These are phyloP conservation scores for Ancistrus triradiatus DNA, from an alignment of 2,113 vertebrate genomes.

Conservation along the genomic window DNA sequence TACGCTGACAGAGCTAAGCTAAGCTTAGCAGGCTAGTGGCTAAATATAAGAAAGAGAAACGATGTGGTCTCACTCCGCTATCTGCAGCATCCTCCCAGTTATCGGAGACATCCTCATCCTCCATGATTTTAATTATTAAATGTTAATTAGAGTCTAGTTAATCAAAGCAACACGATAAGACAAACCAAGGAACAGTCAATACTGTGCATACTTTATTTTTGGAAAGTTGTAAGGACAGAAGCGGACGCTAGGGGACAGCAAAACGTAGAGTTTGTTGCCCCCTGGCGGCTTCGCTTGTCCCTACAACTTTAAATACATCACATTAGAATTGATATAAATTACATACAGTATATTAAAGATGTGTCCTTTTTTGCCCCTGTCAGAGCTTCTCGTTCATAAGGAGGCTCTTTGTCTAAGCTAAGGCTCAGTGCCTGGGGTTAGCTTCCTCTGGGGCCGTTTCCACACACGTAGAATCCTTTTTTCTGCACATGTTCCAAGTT, in stretches of 20 bases:
- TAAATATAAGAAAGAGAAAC: not conserved
- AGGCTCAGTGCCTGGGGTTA: too few relatives aligned
- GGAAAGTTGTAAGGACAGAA: not conserved
- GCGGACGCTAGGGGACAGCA: not conserved
- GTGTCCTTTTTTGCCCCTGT: too few relatives aligned
- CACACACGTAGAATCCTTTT: too few relatives aligned
- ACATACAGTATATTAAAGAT: too few relatives aligned
- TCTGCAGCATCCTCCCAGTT: conserved; percentile 91
- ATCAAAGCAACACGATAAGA: not conserved
- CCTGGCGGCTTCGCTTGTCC: not conserved
- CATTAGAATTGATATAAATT: too few relatives aligned
- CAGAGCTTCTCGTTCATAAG: too few relatives aligned
- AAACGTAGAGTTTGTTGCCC: not conserved
- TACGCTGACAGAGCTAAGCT: not conserved
- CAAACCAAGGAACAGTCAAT: not conserved
- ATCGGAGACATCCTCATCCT: conserved; percentile 92
- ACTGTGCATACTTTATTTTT: conserved; percentile 29
- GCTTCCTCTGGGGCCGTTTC: too few relatives aligned
- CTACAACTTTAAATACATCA: too few relatives aligned
- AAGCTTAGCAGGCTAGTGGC: not conserved
- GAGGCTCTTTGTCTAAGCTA: too few relatives aligned
- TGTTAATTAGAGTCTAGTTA: not conserved
- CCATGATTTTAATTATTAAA: conserved; percentile 70
- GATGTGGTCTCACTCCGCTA: conserved; percentile 77
- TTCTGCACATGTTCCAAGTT: too few relatives aligned